Conservation (phyloP, 2,888 invertebrate species). For the Ormyrus rosae region DNA sequence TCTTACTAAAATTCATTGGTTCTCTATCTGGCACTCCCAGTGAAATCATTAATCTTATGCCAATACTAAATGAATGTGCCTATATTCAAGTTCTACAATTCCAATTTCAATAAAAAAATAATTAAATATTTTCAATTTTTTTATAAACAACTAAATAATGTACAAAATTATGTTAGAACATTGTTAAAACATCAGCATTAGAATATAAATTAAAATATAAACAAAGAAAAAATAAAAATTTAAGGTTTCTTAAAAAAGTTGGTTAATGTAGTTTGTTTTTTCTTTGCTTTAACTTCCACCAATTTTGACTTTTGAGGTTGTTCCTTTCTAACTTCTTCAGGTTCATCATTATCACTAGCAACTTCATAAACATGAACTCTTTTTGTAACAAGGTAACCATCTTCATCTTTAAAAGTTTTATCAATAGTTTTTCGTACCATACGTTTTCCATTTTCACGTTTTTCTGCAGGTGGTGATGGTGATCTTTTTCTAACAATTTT, state of each 20-base stretch:
- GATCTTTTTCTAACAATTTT: conserved; percentile 59
- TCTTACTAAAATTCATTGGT: conserved; percentile 45
- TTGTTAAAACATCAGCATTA: conserved; percentile 4
- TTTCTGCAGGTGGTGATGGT: conserved; percentile 66
- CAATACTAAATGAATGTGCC: not conserved
- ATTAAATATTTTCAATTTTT: conserved; percentile 1
- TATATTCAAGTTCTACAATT: not conserved
- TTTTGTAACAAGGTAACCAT: conserved; percentile 73
- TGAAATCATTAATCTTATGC: conserved; percentile 26
- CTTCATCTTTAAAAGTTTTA: conserved; percentile 70
- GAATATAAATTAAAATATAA: conserved; percentile 68
- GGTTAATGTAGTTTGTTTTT: conserved; percentile 70
- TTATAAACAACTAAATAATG: not conserved
- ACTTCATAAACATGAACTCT: conserved; percentile 71
- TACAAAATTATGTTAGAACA: not conserved
- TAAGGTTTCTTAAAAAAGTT: conserved; percentile 72
- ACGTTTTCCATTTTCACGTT: conserved; percentile 65
- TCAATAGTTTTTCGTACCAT: conserved; percentile 70
- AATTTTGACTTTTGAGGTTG: conserved; percentile 59
- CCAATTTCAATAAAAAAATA: too few relatives aligned
- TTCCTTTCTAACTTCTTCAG: conserved; percentile 58
- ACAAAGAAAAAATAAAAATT: conserved; percentile 77
- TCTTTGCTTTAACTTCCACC: conserved; percentile 55
- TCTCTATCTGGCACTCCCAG: conserved; percentile 51
- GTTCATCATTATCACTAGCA: conserved; percentile 65